Percentiles rank a stretch among this genome's conserved stretches.
Conservation (phyloP, 2,888 invertebrate species). For the Synergus japonicus region DNA sequence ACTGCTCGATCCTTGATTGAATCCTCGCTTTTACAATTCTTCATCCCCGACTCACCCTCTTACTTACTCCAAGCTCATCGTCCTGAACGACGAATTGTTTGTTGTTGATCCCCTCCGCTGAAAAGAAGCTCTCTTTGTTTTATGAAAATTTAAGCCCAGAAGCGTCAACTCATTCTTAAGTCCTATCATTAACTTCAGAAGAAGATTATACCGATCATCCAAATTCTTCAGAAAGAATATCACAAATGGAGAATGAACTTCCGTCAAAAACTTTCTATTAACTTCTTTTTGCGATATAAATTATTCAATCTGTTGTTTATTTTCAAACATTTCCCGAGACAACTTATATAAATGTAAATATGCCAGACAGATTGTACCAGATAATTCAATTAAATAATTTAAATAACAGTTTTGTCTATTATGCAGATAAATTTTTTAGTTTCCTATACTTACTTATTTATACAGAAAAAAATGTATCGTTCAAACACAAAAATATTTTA, state of each 20-base stretch:
- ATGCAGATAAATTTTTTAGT: no score
- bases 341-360: no score
- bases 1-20: slow-evolving; percentile 71
- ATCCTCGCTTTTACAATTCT: slow-evolving; percentile 63
- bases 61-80: slow-evolving; percentile 49
- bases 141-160: not conserved
- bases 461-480: no score
- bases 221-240: not conserved
- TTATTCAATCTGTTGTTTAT: not conserved
- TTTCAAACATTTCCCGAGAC: not conserved
- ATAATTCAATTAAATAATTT: no score
- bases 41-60: slow-evolving; percentile 45
- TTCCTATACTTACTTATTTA: no score
- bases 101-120: not conserved
- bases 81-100: slow-evolving; percentile 35
- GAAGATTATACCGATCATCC: slow-evolving; percentile 29
- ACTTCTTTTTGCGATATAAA: not conserved
- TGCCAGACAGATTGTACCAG: no score
- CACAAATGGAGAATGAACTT: not conserved
- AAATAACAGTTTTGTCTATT: no score
- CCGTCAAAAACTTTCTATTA: no score
- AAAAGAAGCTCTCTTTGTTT: slow-evolving; percentile 2
- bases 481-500: no score
- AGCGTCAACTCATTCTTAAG: not conserved
- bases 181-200: slow-evolving; percentile 22